phyloP scores from a whole-genome alignment of 2,113 vertebrate genomes.

The Gavialis gangeticus region DNA sequence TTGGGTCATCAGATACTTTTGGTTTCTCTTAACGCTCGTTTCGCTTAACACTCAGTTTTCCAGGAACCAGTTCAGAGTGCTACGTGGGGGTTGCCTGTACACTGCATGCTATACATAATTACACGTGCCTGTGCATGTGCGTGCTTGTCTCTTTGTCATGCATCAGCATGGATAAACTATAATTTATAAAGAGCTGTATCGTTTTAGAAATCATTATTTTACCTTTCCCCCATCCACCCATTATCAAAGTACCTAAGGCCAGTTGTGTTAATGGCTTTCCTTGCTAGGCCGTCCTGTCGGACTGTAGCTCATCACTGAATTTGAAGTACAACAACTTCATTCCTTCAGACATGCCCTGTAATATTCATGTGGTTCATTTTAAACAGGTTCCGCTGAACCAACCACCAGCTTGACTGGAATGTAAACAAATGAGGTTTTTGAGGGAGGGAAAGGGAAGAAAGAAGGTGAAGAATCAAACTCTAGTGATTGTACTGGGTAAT shows the following conservation, averaged over 20 bases:
- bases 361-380: background rate
- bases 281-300: background rate
- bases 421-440: slow-evolving; percentile 1
- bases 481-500: slow-evolving; percentile 26
- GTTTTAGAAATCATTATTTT: background rate
- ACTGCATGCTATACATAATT: too few relatives aligned
- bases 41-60: too few relatives aligned
- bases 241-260: background rate
- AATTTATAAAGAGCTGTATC: background rate
- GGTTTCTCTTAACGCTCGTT: too few relatives aligned
- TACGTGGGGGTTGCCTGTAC: too few relatives aligned
- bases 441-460: rapidly evolving
- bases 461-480: slow-evolving; percentile 40
- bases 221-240: background rate
- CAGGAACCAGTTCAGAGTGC: too few relatives aligned
- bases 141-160: background rate
- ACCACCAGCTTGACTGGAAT: background rate
- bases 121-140: too few relatives aligned
- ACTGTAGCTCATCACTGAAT: background rate
- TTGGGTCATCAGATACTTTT: too few relatives aligned
- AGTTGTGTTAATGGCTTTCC: background rate
- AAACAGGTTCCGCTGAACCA: rapidly evolving
- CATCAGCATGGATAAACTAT: background rate
- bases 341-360: background rate
- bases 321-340: background rate